Evolutionary conservation across 2,113 vertebrate genomes (phyloP).

Genomic region (Heliornis fulica): DNA sequence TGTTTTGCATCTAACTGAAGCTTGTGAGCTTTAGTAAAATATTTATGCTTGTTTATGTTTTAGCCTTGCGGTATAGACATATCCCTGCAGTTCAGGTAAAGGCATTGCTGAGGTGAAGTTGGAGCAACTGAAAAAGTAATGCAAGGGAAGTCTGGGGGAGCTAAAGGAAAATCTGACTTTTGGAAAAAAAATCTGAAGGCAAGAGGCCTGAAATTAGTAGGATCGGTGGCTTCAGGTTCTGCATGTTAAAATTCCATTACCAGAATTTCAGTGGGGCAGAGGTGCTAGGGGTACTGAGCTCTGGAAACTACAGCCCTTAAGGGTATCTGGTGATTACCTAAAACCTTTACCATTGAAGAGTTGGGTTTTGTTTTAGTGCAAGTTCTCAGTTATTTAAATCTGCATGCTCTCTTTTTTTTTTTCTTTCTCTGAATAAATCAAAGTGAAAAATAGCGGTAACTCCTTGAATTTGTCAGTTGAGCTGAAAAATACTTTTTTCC

Average conservation of each 20-base stretch:
- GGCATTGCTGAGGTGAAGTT: neutral
- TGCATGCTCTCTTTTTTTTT: neutral
- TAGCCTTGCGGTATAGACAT: neutral
- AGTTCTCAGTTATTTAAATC: neutral
- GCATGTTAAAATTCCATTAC: neutral
- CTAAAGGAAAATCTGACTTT: constrained; percentile 36
- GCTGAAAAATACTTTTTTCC: neutral
- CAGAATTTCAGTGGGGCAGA: neutral
- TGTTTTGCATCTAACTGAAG: neutral
- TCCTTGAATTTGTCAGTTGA: neutral
- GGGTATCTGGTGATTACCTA: neutral
- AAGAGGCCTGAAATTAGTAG: neutral
- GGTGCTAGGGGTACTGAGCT: neutral
- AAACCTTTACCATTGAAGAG: neutral
- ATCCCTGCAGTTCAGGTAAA: neutral
- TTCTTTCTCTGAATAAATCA: neutral
- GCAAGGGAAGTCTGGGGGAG: neutral
- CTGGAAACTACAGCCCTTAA: neutral
- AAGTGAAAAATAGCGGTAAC: neutral
- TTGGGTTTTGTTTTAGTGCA: neutral
- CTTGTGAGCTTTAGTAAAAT: neutral
- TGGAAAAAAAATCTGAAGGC: neutral
- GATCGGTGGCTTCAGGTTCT: neutral
- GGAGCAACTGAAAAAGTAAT: neutral
- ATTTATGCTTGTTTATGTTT: neutral